These are phyloP conservation scores for Adelphocoris suturalis DNA, from an alignment of 2,888 invertebrate species.

Conservation along the genomic window DNA sequence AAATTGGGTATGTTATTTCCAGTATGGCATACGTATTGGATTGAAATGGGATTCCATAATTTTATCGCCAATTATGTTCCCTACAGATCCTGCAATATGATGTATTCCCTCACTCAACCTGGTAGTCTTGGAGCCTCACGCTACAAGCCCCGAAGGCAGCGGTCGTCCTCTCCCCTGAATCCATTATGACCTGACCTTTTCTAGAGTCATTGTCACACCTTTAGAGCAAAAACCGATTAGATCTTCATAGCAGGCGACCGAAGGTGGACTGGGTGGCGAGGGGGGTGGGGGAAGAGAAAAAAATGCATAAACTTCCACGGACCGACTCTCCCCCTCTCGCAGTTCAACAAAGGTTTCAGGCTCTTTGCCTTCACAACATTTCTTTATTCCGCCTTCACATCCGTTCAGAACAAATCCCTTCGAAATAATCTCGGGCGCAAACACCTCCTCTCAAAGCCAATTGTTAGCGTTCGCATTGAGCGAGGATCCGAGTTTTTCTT, in stretches of 20 bases:
- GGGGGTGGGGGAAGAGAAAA: conserved; percentile 35
- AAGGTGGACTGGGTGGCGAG: not conserved
- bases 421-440: conserved; percentile 26
- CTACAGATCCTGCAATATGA: too few species aligned
- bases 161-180: conserved; percentile 8
- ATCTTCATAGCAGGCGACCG: conserved; percentile 49
- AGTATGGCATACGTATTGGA: too few species aligned
- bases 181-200: conserved; percentile 68
- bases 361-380: conserved; percentile 25
- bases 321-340: not conserved
- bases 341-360: conserved; percentile 42
- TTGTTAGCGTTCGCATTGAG: conserved; percentile 4
- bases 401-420: conserved; percentile 54
- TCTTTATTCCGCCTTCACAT: conserved; percentile 50
- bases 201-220: conserved; percentile 66
- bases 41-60: too few species aligned
- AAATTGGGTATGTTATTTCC: too few species aligned
- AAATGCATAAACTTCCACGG: conserved; percentile 60
- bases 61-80: too few species aligned
- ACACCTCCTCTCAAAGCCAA: conserved; percentile 36
- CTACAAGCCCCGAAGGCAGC: not conserved
- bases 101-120: not conserved
- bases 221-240: conserved; percentile 68
- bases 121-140: not conserved
- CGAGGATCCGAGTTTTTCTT: not conserved